Base-by-base conservation (phyloP, 2,888 invertebrate genomes). In the Nomada fabriciana region DNA sequence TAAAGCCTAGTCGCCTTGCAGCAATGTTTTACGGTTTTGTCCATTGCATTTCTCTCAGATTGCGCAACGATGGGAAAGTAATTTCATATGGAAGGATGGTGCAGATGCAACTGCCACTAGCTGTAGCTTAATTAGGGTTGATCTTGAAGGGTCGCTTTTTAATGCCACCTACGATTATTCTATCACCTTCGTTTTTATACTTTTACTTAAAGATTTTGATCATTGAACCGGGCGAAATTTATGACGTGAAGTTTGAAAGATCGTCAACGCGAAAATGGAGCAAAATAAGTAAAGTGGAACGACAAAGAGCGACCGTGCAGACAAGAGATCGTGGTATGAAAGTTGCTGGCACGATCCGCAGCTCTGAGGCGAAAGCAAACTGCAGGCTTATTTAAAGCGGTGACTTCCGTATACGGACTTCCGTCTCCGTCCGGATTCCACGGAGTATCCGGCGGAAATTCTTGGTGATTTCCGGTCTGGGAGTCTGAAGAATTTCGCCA, bases 381-480 rank as follows among this genome's bases (percentile, higher is more conserved):
- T 80, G 67, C 68, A 71, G 76, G 74, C 83, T 82, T 80, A 79
- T 80, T 85, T 80, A 83, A 85, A 85, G 71, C 76, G 79, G 75
- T 55, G 63, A 67, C 75, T 82, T 83, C 78, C 76, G 78, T 59
- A 70, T 67, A 57, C 68, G 36, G 53, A 64, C 72, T 83, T 83
- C 75, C 75, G 64, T 55, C 64, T 68, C 52, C 43, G 50, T 71
- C 52, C 42, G 67, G n/a, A 70, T 52, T 59, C 55, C 71, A 18
- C 5, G 63, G 55, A 25, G 65, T 68, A 69, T 84, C 74, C 80
- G 73, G 47, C 57, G 78, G 78, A 84, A 84, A 84, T 84, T 57
- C 59, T 15, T 20, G 18, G 2, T 50, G 69, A 57, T 75, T 63
- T 80, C 76, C 68, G 29, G 50, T 15, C n/a, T 10, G 29, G 11